These are phyloP conservation scores for Clarias fuscus DNA, from an alignment of 2,797 vertebrate species.

Conservation along the genomic window DNA sequence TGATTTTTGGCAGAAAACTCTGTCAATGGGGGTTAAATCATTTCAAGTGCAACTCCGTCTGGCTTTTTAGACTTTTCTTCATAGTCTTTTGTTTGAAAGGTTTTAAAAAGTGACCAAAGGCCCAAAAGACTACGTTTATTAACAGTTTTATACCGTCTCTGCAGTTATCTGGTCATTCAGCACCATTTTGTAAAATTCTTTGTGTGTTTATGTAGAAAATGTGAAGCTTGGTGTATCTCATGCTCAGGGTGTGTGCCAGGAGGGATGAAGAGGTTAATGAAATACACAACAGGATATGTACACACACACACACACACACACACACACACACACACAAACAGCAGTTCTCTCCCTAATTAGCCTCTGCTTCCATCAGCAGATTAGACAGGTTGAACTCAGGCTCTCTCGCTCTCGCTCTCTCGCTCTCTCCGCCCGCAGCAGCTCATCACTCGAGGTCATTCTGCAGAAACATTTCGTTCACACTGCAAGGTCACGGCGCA, in stretches of 20 bases:
- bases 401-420: background rate
- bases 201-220: background rate
- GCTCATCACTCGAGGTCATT: constrained; percentile 15
- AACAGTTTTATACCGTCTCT: background rate
- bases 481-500: constrained; percentile 7
- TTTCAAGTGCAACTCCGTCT: no score
- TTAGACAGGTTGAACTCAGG: constrained; percentile 37
- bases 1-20: no score
- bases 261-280: constrained; percentile 36
- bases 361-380: constrained; percentile 37
- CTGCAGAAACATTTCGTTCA: background rate
- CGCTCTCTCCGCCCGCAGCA: background rate
- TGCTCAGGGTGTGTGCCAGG: constrained; percentile 15
- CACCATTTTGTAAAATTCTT: background rate
- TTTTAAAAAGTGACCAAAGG: background rate
- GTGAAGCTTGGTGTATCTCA: background rate
- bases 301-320: background rate
- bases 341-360: constrained; percentile 33
- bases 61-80: background rate
- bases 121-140: background rate
- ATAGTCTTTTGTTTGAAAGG: background rate
- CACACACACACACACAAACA: background rate
- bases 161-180: background rate
- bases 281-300: constrained; percentile 20
- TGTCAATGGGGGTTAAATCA: no score